Evolutionary conservation across 2,888 invertebrate species (phyloP).

Genomic region (Tetranychus piercei): DNA sequence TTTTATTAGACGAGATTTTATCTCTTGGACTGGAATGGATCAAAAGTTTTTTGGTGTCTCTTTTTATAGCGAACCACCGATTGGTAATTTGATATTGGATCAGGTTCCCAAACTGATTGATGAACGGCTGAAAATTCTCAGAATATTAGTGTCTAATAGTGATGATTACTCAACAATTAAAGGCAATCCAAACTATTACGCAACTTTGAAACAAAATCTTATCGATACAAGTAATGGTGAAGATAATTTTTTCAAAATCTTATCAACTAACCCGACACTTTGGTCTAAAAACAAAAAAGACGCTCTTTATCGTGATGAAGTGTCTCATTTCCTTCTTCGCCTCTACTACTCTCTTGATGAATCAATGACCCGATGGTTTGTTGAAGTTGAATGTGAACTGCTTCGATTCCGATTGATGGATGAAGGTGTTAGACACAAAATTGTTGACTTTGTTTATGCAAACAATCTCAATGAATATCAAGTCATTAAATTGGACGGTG

Average conservation of each 20-base stretch:
- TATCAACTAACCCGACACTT: neutral
- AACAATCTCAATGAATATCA: conserved; percentile 44
- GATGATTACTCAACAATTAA: neutral
- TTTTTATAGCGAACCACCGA: conserved; percentile 6
- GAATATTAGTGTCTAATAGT: neutral
- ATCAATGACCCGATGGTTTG: conserved; percentile 70
- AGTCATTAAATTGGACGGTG: conserved; percentile 32
- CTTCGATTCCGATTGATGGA: conserved; percentile 44
- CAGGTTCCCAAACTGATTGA: neutral
- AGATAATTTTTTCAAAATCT: neutral
- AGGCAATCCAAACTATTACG: neutral
- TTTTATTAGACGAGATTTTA: neutral
- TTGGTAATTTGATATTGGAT: neutral
- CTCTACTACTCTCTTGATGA: conserved; percentile 68
- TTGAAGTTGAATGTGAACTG: conserved; percentile 70
- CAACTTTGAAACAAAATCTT: neutral
- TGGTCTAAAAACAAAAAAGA: neutral
- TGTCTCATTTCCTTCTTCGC: conserved; percentile 80
- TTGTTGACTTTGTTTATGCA: conserved; percentile 46
- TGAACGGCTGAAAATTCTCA: conserved; percentile 1
- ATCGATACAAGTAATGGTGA: neutral
- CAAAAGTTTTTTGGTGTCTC: neutral
- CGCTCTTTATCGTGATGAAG: conserved; percentile 44
- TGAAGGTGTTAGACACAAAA: neutral
- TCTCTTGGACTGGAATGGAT: neutral